Conservation (phyloP, 2,888 invertebrate genomes). For the Stenolophus ochropezus region DNA sequence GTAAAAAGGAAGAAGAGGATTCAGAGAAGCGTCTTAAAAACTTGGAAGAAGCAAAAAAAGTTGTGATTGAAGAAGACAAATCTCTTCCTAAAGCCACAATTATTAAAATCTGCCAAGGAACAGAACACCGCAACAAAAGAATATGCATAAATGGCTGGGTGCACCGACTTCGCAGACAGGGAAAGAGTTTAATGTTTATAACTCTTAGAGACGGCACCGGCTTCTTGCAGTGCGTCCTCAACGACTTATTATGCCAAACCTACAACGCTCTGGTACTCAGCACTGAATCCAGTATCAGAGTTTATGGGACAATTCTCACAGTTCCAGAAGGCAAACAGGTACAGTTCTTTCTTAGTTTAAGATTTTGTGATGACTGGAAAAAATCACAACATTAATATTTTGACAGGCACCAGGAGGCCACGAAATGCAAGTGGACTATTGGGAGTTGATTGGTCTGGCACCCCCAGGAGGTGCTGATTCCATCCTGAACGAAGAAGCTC, state of each 20-base stretch:
- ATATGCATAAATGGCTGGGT: slow-evolving; percentile 96
- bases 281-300: slow-evolving; percentile 90
- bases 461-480: slow-evolving; percentile 99
- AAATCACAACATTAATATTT: too few relatives aligned
- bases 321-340: slow-evolving; percentile 96
- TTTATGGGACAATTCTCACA: slow-evolving; percentile 87
- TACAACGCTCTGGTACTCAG: slow-evolving; percentile 91
- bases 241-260: slow-evolving; percentile 90
- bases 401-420: slow-evolving; percentile 88
- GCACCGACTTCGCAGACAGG: slow-evolving; percentile 95
- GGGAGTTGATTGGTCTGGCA: slow-evolving; percentile 92
- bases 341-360: slow-evolving; percentile 69
- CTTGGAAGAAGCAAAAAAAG: slow-evolving; percentile 92
- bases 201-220: slow-evolving; percentile 98
- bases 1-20: slow-evolving; percentile 86
- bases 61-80: slow-evolving; percentile 85
- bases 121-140: slow-evolving; percentile 79
- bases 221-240: slow-evolving; percentile 93
- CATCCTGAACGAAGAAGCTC: slow-evolving; percentile 96
- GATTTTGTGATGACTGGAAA: too few relatives aligned
- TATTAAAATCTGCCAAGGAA: slow-evolving; percentile 85
- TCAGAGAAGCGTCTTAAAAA: slow-evolving; percentile 89
- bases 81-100: slow-evolving; percentile 82
- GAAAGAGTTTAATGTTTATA: slow-evolving; percentile 93
- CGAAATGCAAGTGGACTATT: slow-evolving; percentile 93